Evolutionary conservation across 2,113 vertebrate species (phyloP).

Genomic region (Fregetta grallaria): DNA sequence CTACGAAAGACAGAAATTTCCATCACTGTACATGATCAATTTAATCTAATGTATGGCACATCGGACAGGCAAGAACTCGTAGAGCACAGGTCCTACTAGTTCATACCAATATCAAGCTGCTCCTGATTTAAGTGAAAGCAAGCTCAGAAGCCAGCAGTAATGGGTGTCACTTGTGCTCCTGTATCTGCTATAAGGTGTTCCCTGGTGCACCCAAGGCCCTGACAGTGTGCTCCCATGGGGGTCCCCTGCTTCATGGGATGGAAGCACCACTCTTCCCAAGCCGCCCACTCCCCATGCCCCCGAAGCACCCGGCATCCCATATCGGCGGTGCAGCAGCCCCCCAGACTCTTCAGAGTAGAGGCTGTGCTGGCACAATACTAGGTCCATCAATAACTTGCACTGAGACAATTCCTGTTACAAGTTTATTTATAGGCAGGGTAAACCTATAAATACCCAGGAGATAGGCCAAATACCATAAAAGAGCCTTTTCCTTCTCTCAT

Average conservation of each 20-base stretch:
- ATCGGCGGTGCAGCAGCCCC: fast-evolving
- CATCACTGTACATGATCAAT: neutral
- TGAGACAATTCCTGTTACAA: neutral
- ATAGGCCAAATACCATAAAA: neutral
- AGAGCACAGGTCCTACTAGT: neutral
- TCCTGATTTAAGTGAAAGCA: neutral
- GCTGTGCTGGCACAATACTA: neutral
- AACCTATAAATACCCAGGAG: neutral
- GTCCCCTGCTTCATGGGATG: neutral
- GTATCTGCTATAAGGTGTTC: neutral
- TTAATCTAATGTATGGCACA: neutral
- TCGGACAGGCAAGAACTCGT: fast-evolving
- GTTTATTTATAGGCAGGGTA: neutral
- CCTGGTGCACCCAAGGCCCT: neutral
- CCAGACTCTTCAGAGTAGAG: neutral
- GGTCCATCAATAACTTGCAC: neutral
- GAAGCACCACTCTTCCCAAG: neutral
- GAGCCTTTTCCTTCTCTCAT: neutral
- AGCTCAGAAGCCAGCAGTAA: neutral
- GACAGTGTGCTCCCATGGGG: neutral
- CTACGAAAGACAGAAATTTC: neutral
- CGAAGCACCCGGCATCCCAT: neutral
- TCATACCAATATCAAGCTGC: neutral
- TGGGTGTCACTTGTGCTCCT: neutral
- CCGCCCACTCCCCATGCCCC: too few relatives aligned